Base-by-base conservation (phyloP, 2,113 vertebrate genomes). In the Eulemur macaco region DNA sequence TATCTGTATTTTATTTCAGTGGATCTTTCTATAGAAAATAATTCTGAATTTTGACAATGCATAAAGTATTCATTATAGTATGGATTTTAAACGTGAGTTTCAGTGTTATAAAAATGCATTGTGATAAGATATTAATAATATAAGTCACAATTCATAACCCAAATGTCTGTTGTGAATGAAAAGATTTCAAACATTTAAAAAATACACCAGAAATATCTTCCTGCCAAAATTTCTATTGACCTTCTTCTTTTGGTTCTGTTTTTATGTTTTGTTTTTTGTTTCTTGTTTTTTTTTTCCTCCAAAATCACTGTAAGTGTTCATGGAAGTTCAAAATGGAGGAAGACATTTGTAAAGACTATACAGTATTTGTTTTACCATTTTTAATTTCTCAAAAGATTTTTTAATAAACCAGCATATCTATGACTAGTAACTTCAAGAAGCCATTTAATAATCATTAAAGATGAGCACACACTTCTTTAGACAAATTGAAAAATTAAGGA, bases 401-500 rank as follows among this genome's bases (percentile, higher is more conserved):
- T 60, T 10, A 86, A 76, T 64, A 94, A 78, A 27, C 54, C 27
- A 66, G 12, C 7, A 74, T 92, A 47, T 54, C 54, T 60, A 68
- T 42, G 17, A 29, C 83, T 88, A 82, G 20, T 71, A 78, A 78
- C 71, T 66, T 90, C 34, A 90, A 87, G 12, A 92, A 87, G 14
- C 1, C 34, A 77, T 83, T 92, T 84, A 90, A 52, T 74, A 58
- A 89, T 73, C 23, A 60, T n/a, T 86, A 39, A 34, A 89, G 47
- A 66, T 63, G 15, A 27, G 14, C 68, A 47, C 4, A 94, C 3
- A 74, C 29, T 50, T 89, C 3, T 15, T 87, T 69, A 86, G 66
- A 64, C 14, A 96, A 87, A 86, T 14, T 85, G 29, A 71, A 88
- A 97, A 82, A 92, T 68, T 63, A 94, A 95, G 50, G 29, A 82